Base-by-base conservation (phyloP, 1,140 invertebrate species). In the Matsumurasca onukii region DNA sequence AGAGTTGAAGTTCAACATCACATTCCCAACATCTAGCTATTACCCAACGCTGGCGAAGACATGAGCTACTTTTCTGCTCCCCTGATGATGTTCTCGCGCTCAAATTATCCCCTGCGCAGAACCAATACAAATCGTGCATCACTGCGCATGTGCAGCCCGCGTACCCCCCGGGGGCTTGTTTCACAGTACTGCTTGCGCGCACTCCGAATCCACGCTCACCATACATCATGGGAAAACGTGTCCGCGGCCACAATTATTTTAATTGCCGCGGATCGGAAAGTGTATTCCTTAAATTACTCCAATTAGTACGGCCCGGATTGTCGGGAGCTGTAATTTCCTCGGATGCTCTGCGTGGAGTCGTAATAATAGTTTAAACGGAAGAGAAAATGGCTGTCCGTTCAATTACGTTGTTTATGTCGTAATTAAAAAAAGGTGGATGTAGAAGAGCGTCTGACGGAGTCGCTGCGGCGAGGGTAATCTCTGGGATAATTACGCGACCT, bases 281-380 rank as follows among this genome's bases (percentile, higher is more conserved):
- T 20, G n/a, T 51, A 51, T 51, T 51, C 49, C 49, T 51, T 12
- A 51, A 51, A 51, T 51, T 51, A 51, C 49, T 12, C 5, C 49
- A 51, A 51, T 51, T 51, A 51, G 49, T n/a, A 22, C n/a, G 49
- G 49, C 49, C 17, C 17, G 49, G 24, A 51, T 22, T 51, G n/a
- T 17, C 3, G 49, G 24, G 49, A 51, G n/a, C 5, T 51, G 49
- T 51, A 51, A 51, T 51, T 51, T 51, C n/a, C 17, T 3, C 49
- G 49, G 49, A 5, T 51, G 17, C n/a, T 51, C 49, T n/a, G n/a
- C 49, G 49, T 51, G 24, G 17, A 51, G 24, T 51, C 49, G 24
- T 51, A 51, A 51, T 51, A 51, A 51, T 51, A 51, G 49, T 51
- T 51, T 51, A 51, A 51, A 51, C 49, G 49, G 49, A 22, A 51